Evolutionary conservation across 1,140 invertebrate species (phyloP).

Genomic region (Trichogramma pretiosum): DNA sequence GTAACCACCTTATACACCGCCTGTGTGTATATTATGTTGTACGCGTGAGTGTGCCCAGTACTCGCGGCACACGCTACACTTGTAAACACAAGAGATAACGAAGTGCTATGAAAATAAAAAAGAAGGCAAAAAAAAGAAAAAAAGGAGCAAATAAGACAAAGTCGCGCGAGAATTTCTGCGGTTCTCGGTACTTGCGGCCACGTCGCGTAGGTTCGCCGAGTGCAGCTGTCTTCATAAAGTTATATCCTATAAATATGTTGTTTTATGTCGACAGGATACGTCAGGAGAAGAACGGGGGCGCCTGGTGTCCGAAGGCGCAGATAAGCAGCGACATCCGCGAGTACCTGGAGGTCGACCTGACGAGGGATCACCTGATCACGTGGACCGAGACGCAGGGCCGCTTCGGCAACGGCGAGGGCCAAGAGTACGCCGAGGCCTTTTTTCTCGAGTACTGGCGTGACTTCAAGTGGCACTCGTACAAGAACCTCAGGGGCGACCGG

Average conservation of each 20-base stretch:
- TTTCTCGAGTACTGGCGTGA: slow-evolving; percentile 77
- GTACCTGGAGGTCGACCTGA: slow-evolving; percentile 79
- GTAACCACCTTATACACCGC: too few relatives aligned
- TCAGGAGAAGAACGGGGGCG: slow-evolving; percentile 79
- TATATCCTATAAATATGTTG: too few relatives aligned
- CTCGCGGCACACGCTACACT: too few relatives aligned
- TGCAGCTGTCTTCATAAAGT: too few relatives aligned
- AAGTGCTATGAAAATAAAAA: background rate
- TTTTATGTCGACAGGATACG: slow-evolving; percentile 27
- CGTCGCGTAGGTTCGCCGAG: too few relatives aligned
- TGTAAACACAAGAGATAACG: too few relatives aligned
- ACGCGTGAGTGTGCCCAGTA: too few relatives aligned
- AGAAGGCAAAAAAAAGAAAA: background rate
- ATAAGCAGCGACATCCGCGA: slow-evolving; percentile 67
- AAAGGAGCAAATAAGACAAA: too few relatives aligned
- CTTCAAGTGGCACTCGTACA: slow-evolving; percentile 69
- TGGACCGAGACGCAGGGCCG: slow-evolving; percentile 85
- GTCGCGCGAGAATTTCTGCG: too few relatives aligned
- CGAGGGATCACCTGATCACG: slow-evolving; percentile 68
- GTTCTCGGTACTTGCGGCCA: too few relatives aligned
- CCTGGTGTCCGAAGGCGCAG: slow-evolving; percentile 84
- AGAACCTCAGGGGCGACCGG: slow-evolving; percentile 63
- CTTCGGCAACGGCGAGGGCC: slow-evolving; percentile 87
- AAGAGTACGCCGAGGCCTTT: slow-evolving; percentile 80
- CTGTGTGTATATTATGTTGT: too few relatives aligned